A percentile compares a stretch with the other conserved stretches of the same genome.
Conservation (phyloP, 2,888 invertebrate genomes). For the Brachylomia viminalis region DNA sequence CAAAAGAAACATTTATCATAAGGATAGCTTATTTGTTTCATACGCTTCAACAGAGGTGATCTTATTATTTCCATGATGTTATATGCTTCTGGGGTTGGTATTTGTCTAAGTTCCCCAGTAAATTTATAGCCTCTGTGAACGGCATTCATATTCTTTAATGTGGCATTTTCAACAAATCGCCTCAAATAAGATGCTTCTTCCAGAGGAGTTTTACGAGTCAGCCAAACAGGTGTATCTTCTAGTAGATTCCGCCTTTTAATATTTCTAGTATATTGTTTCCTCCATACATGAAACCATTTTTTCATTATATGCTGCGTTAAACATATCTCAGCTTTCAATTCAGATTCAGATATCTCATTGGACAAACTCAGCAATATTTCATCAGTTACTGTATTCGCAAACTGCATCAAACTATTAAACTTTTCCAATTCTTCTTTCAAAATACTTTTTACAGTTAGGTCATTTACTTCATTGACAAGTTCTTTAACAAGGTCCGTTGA, state of each 20-base stretch:
- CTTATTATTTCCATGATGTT: slow-evolving; percentile 87
- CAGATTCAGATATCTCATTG: slow-evolving; percentile 79
- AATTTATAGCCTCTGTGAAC: slow-evolving; percentile 85
- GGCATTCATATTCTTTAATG: slow-evolving; percentile 84
- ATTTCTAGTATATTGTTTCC: slow-evolving; percentile 79
- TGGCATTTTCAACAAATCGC: slow-evolving; percentile 77
- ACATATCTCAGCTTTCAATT: slow-evolving; percentile 83
- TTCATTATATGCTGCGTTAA: slow-evolving; percentile 79
- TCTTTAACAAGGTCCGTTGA: slow-evolving; percentile 79
- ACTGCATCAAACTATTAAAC: slow-evolving; percentile 74
- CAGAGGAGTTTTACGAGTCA: slow-evolving; percentile 79
- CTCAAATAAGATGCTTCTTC: slow-evolving; percentile 81
- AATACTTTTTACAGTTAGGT: slow-evolving; percentile 74
- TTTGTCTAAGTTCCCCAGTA: slow-evolving; percentile 78
- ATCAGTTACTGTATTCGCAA: slow-evolving; percentile 75
- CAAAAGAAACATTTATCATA: slow-evolving; percentile 88
- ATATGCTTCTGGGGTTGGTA: slow-evolving; percentile 79
- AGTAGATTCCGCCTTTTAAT: slow-evolving; percentile 80
- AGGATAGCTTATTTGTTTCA: slow-evolving; percentile 86
- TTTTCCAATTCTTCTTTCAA: slow-evolving; percentile 80
- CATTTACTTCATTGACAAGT: slow-evolving; percentile 77
- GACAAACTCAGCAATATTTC: slow-evolving; percentile 79
- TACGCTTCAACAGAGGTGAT: slow-evolving; percentile 84
- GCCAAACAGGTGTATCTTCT: slow-evolving; percentile 87
- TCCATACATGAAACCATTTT: slow-evolving; percentile 85